phyloP scores from a whole-genome alignment of 1,140 invertebrate genomes.

The Euwallacea similis region DNA sequence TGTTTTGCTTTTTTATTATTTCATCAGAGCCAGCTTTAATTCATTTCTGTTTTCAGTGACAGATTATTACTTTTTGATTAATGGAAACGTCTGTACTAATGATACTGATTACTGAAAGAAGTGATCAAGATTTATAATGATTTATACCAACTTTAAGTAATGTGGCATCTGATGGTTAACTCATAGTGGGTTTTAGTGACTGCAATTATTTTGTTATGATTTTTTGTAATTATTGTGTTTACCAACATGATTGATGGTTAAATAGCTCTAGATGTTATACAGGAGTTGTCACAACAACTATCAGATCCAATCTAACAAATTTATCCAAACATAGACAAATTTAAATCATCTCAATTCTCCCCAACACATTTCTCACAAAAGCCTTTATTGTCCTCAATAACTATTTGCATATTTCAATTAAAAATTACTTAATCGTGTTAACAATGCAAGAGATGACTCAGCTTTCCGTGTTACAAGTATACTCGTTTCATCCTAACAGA shows the following conservation, averaged over 20 bases:
- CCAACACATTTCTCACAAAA: too few relatives aligned
- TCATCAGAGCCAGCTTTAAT: slow-evolving; percentile 9
- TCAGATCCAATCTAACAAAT: too few relatives aligned
- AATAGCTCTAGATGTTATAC: too few relatives aligned
- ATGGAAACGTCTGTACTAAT: slow-evolving; percentile 13
- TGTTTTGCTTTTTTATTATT: slow-evolving; percentile 9
- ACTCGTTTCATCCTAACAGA: slow-evolving; percentile 6
- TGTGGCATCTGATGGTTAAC: not conserved
- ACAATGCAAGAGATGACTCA: slow-evolving; percentile 11
- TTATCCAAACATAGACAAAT: too few relatives aligned
- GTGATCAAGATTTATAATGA: slow-evolving; percentile 14
- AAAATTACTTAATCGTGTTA: slow-evolving; percentile 6
- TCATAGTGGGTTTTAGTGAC: too few relatives aligned
- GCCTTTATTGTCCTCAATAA: not conserved
- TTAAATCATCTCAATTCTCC: too few relatives aligned
- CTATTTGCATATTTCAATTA: not conserved
- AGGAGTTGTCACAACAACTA: too few relatives aligned
- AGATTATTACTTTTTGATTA: slow-evolving; percentile 21
- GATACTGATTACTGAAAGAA: slow-evolving; percentile 10
- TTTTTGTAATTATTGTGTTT: too few relatives aligned
- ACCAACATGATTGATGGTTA: too few relatives aligned
- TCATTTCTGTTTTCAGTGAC: slow-evolving; percentile 11
- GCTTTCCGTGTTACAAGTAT: slow-evolving; percentile 1
- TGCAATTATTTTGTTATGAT: too few relatives aligned
- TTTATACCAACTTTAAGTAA: slow-evolving; percentile 6